Evolutionary conservation across 1,140 invertebrate species (phyloP).

Genomic region (Hyphantria cunea): DNA sequence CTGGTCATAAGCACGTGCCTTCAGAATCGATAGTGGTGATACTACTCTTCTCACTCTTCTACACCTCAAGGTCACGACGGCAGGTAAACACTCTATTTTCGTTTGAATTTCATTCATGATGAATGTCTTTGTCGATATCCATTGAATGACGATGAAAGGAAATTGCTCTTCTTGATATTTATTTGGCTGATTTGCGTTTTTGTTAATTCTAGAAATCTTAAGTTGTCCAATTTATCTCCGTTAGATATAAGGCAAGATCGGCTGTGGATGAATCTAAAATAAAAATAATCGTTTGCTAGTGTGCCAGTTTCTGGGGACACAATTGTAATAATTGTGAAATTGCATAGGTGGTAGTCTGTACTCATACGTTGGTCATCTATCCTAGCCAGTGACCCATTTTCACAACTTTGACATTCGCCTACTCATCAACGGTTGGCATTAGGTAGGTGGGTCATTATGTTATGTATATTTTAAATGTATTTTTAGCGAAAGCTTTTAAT

Average conservation of each 20-base stretch:
- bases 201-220: no score
- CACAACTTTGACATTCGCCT: slow-evolving; percentile 64
- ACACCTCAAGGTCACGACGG: slow-evolving; percentile 59
- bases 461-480: slow-evolving; percentile 53
- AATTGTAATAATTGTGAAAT: slow-evolving; percentile 20
- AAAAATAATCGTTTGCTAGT: slow-evolving; percentile 13
- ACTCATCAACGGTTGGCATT: slow-evolving; percentile 62
- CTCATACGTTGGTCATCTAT: slow-evolving; percentile 44
- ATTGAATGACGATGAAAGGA: slow-evolving; percentile 9
- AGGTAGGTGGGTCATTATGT: slow-evolving; percentile 57
- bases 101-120: slow-evolving; percentile 53
- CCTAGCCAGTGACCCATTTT: slow-evolving; percentile 73
- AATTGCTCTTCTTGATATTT: no score
- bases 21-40: slow-evolving; percentile 46
- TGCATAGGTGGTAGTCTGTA: slow-evolving; percentile 55
- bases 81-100: slow-evolving; percentile 62
- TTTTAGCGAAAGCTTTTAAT: slow-evolving; percentile 40
- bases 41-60: slow-evolving; percentile 39
- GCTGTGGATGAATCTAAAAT: slow-evolving; percentile 7
- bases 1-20: slow-evolving; percentile 40
- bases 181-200: no score
- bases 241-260: slow-evolving; percentile 5
- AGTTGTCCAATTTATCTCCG: no score
- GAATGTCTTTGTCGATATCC: slow-evolving; percentile 19
- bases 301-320: slow-evolving; percentile 14